These are phyloP conservation scores for Morone saxatilis DNA, from an alignment of 2,113 vertebrate species.

Conservation along the genomic window DNA sequence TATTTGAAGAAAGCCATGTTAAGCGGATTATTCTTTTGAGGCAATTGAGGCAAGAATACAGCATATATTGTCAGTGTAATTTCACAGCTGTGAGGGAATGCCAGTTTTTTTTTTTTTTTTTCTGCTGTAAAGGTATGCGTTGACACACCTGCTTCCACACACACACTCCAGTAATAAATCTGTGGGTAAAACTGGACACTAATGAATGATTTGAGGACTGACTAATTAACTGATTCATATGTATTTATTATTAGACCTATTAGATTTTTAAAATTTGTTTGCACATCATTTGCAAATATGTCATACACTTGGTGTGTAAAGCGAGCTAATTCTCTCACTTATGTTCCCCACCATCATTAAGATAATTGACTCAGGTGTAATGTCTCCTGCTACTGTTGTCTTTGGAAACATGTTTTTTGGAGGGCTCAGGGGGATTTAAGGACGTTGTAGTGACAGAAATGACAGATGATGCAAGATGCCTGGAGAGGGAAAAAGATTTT, in stretches of 20 bases:
- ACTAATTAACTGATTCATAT: background rate
- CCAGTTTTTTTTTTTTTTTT: constrained; percentile 1
- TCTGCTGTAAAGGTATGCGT: constrained; percentile 50
- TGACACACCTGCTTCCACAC: constrained; percentile 40
- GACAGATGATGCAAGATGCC: background rate
- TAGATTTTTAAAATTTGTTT: background rate
- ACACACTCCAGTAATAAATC: background rate
- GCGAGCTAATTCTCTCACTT: background rate
- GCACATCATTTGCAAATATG: background rate
- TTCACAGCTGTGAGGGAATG: constrained; percentile 38
- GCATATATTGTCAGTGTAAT: constrained; percentile 8
- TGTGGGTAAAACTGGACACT: constrained; percentile 4
- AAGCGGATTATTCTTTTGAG: constrained; percentile 28
- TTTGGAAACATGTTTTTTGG: background rate
- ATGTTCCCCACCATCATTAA: background rate
- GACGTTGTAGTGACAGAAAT: background rate
- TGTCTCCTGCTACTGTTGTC: background rate
- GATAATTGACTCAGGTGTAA: constrained; percentile 5
- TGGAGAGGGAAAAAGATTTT: background rate
- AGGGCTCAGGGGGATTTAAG: background rate
- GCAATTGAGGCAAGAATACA: constrained; percentile 20
- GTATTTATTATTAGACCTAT: background rate
- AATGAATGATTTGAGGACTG: background rate
- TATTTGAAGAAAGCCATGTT: constrained; percentile 31
- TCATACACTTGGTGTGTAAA: background rate